phyloP scores from a whole-genome alignment of 2,888 invertebrate species.

The Diaperis boleti region DNA sequence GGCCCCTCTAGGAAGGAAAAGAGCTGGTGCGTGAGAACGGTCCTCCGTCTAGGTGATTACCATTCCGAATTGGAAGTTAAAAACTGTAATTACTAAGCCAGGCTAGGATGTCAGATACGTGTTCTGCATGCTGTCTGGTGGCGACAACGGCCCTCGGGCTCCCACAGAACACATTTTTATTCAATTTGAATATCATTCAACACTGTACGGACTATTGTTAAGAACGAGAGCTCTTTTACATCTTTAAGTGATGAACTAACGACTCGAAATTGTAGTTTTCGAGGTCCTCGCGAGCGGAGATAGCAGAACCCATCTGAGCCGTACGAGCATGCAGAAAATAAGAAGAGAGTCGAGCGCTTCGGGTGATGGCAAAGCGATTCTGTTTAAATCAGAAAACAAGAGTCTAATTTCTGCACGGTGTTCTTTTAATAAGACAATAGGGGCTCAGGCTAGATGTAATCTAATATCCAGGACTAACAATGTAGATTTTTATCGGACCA shows the following conservation, averaged over 20 bases:
- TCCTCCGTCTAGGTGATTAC: slow-evolving; percentile 54
- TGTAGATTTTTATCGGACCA: slow-evolving; percentile 24
- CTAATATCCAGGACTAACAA: slow-evolving; percentile 31
- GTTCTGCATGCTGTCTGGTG: slow-evolving; percentile 36
- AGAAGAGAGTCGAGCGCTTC: slow-evolving; percentile 17
- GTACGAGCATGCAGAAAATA: slow-evolving; percentile 29
- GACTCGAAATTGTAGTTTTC: no score
- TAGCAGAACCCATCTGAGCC: no score
- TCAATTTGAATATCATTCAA: slow-evolving; percentile 33
- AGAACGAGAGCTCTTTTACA: no score
- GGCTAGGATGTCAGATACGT: slow-evolving; percentile 53
- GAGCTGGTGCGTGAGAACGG: slow-evolving; percentile 55
- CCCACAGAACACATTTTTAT: slow-evolving; percentile 28
- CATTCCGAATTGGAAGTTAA: slow-evolving; percentile 59
- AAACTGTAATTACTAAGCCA: slow-evolving; percentile 56
- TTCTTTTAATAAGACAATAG: slow-evolving; percentile 29
- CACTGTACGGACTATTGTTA: background rate
- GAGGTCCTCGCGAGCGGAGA: no score
- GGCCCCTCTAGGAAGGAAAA: slow-evolving; percentile 38
- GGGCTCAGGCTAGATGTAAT: slow-evolving; percentile 23
- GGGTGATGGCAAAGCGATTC: slow-evolving; percentile 16
- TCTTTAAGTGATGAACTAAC: no score
- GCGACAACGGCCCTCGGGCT: slow-evolving; percentile 29
- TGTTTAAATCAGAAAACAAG: slow-evolving; percentile 21
- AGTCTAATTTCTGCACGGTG: slow-evolving; percentile 24